phyloP scores from a whole-genome alignment of 2,797 vertebrate species.

The Rhabdophis nuchalis region DNA sequence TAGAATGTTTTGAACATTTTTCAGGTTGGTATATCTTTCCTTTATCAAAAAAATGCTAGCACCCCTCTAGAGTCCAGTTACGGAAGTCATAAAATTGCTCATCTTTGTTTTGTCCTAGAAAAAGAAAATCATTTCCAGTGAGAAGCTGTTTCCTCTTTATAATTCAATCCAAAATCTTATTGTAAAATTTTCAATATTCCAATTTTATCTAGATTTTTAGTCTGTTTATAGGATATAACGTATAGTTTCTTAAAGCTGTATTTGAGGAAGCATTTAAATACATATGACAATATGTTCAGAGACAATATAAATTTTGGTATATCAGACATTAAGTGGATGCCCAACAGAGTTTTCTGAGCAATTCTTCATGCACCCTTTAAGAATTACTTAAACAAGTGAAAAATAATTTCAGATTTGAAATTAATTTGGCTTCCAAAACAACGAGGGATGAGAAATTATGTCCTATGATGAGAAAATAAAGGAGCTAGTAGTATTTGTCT shows the following conservation, averaged over 20 bases:
- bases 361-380: not conserved
- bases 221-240: not conserved
- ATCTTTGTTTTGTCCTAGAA: not conserved
- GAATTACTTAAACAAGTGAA: not conserved
- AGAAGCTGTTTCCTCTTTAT: not conserved
- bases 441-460: not conserved
- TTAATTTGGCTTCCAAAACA: not conserved
- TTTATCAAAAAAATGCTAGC: not conserved
- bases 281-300: not conserved
- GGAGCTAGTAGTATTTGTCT: not conserved
- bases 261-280: not conserved
- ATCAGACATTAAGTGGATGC: not conserved
- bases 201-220: not conserved
- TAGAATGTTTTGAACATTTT: not conserved
- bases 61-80: not conserved
- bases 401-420: not conserved
- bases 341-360: not conserved
- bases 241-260: not conserved
- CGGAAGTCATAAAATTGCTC: not conserved
- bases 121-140: not conserved
- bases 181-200: not conserved
- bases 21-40: not conserved
- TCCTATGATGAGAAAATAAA: not conserved
- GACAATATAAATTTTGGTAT: not conserved
- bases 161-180: not conserved